Conservation (phyloP, 2,797 vertebrate genomes). For the Artibeus jamaicensis region DNA sequence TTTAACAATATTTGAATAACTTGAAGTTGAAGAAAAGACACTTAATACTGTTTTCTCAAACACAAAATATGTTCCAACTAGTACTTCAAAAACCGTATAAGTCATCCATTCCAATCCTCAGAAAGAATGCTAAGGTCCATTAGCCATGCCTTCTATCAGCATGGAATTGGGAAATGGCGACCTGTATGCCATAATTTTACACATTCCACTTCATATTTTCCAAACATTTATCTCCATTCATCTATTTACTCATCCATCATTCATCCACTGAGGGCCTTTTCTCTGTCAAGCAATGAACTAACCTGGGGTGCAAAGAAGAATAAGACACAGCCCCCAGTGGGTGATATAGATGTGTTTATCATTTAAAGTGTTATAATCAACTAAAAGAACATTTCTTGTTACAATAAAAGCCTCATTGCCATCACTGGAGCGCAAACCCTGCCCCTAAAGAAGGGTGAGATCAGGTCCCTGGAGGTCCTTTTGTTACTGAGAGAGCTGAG, state of each 20-base stretch:
- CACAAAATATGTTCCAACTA: slow-evolving; percentile 7
- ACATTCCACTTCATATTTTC: background rate
- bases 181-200: background rate
- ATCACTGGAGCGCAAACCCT: background rate
- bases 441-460: background rate
- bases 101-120: background rate
- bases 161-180: background rate
- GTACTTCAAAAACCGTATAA: background rate
- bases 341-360: background rate
- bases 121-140: background rate
- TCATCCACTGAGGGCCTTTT: background rate
- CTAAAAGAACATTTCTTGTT: background rate
- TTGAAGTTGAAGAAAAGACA: background rate
- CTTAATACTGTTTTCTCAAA: background rate
- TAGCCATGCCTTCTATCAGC: background rate
- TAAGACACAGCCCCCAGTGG: background rate
- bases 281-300: background rate
- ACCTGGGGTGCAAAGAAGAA: background rate
- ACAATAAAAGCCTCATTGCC: background rate
- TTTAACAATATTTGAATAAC: slow-evolving; percentile 51
- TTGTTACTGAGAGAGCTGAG: background rate
- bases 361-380: background rate
- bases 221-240: background rate
- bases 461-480: background rate
- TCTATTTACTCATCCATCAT: background rate